Evolutionary conservation across 2,797 vertebrate genomes (phyloP), one percentile per base, ranked within the genome.

Genomic region (Peromyscus aztecus): DNA sequence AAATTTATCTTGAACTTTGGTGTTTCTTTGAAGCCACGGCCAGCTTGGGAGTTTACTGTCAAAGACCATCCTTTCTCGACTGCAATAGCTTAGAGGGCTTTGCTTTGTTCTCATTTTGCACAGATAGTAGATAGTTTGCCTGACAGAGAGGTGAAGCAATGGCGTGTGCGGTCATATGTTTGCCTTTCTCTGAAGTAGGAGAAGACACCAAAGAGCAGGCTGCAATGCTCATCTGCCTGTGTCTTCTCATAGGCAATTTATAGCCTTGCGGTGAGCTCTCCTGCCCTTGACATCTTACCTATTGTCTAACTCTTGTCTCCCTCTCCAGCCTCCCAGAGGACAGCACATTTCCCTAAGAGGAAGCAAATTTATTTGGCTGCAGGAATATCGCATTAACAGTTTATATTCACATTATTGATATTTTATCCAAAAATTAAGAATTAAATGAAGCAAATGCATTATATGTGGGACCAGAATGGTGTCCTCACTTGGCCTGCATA

Each of bases 381-480:
- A 78, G 57, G 46, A 85, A 88, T 75, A 91, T 63, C 4, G 65
- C 34, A 67, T 46, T 27, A 37, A 88, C 52, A 57, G 46, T 67
- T 92, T 87, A 19, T 75, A 40, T 67, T 92, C 84, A 63, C 34
- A 81, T 94, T 83, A 63, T 34, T 83, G 46, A 69, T 86, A 69
- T 92, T 90, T 91, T 88, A 63, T 87, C 55, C 61, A 84, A 94
- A 94, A 73, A 59, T 71, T 65, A 85, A 90, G 43, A 69, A 81
- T 31, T 40, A 91, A 80, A 75, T 69, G 21, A 90, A 94, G 59
- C 24, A 90, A 71, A 71, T 82, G 19, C 57, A n/a, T 80, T 87
- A 76, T 59, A 95, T 17, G 85, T 55, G 80, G 73, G 73, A 17
- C 29, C 57, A 73, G 0, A 46, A 21, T 63, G 69, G 91, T 29